These are phyloP conservation scores for Adelognathus sp. DNA, from an alignment of 2,888 invertebrate species.

Conservation along the genomic window DNA sequence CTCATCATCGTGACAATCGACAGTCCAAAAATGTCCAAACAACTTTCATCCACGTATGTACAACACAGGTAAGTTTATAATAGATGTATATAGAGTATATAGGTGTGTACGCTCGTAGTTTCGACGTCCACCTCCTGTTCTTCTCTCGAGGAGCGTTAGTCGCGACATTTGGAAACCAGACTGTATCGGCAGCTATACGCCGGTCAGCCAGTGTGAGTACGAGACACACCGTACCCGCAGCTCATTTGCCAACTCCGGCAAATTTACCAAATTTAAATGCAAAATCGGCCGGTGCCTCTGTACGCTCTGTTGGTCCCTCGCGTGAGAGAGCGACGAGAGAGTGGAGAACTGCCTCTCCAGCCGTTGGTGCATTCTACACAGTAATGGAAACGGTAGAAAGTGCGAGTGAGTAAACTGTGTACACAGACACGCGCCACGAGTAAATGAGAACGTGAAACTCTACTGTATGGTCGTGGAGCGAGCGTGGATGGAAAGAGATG, in stretches of 20 bases:
- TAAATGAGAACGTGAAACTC: conserved; percentile 40
- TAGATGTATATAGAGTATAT: conserved; percentile 60
- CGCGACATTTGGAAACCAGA: conserved; percentile 48
- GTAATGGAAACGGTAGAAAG: conserved; percentile 41
- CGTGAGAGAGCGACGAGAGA: conserved; percentile 39
- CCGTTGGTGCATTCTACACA: conserved; percentile 1
- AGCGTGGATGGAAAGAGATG: conserved; percentile 49
- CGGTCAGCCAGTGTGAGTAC: conserved; percentile 69
- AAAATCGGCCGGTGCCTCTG: conserved; percentile 76
- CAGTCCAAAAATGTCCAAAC: no score
- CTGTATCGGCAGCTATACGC: conserved; percentile 73
- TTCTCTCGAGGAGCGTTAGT: conserved; percentile 74
- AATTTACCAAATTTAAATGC: conserved; percentile 80
- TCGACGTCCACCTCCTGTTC: conserved; percentile 23
- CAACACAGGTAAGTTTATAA: no score
- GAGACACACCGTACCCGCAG: conserved; percentile 78
- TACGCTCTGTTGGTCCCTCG: conserved; percentile 55
- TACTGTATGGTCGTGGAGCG: conserved; percentile 42
- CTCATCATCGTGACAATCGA: background rate
- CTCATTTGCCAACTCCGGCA: conserved; percentile 80
- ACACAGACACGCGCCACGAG: conserved; percentile 26
- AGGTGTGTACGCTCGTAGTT: conserved; percentile 34
- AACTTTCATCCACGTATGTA: no score
- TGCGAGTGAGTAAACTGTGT: conserved; percentile 53
- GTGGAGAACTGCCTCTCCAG: background rate